Conservation (phyloP, 2,797 vertebrate genomes). For the Acropternis orthonyx region DNA sequence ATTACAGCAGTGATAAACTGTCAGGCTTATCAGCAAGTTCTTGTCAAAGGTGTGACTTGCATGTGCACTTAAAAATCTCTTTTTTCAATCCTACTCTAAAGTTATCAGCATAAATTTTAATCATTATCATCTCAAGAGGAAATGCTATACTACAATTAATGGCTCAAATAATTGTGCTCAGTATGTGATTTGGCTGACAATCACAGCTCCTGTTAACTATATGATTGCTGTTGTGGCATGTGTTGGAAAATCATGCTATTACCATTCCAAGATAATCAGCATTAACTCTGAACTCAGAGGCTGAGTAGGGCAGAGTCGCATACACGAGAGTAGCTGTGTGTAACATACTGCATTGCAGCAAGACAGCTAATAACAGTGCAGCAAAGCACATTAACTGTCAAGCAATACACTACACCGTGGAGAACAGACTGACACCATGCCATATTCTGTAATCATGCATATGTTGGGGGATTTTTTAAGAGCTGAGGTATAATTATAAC, state of each 20-base stretch:
- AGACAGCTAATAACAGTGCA: not conserved
- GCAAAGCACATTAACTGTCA: not conserved
- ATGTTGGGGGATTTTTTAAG: not conserved
- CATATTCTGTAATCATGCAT: not conserved
- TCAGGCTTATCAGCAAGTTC: constrained; percentile 1
- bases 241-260: not conserved
- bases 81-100: constrained; percentile 16
- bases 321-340: not conserved
- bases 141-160: constrained; percentile 63
- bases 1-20: constrained; percentile 1
- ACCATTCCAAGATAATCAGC: constrained; percentile 6
- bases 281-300: not conserved
- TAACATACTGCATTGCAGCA: constrained; percentile 42
- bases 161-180: constrained; percentile 27
- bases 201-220: constrained; percentile 15
- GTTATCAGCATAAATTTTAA: constrained; percentile 60
- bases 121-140: constrained; percentile 57
- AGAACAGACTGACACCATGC: not conserved
- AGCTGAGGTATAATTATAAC: not conserved
- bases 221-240: not conserved
- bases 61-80: constrained; percentile 27
- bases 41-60: not conserved
- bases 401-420: not conserved
- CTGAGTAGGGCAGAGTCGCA: not conserved
- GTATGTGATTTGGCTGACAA: not conserved